Evolutionary conservation across 2,113 vertebrate genomes (phyloP), one percentile per base, ranked within the genome.

Genomic region (Gymnarchus niloticus): DNA sequence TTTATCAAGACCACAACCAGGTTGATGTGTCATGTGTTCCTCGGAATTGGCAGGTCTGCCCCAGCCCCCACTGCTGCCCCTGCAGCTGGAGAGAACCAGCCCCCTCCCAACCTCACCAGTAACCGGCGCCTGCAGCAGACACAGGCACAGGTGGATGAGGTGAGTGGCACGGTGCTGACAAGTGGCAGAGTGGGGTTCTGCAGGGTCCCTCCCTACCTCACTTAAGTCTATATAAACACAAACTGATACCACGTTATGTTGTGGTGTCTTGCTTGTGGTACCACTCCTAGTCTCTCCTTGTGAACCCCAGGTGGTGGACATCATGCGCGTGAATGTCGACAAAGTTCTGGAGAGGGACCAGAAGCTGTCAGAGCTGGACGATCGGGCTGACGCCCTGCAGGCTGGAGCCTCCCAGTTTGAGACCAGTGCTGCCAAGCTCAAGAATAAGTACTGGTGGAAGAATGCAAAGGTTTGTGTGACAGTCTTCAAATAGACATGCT

Each of bases 291-390:
- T 0, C 23, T 89, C 19, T 14, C 81, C 81, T 77, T 49, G n/a
- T 9, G 88, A 90, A 44, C 25, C 5, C 0, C 6, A 96, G 98
- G 98, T 99, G 87, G 97, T 99, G 91, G 98, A 98, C 89, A 99
- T 99, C 92, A 99, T 99, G 98, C 93, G 98, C 81, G 98, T 99
- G 91, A 99, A 99, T 0, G 98, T 99, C 92, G 98, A 99, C 87
- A 98, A 98, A 91, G 98, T 99, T 0, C 86, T 99, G 92, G 98
- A 99, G 89, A 93, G 98, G 88, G 98, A 99, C 65, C 97, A 99
- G 94, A 99, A 99, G 93, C 95, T 99, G 52, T 96, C 97, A 0
- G 98, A 99, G 89, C 86, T 6, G 96, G 98, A 95, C 84, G 94
- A 95, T 56, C 91, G 94, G 91, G 94, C 94, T 52, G 94, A 95